These are phyloP conservation scores for Cataglyphis hispanica DNA, from an alignment of 1,140 invertebrate species.

Conservation along the genomic window DNA sequence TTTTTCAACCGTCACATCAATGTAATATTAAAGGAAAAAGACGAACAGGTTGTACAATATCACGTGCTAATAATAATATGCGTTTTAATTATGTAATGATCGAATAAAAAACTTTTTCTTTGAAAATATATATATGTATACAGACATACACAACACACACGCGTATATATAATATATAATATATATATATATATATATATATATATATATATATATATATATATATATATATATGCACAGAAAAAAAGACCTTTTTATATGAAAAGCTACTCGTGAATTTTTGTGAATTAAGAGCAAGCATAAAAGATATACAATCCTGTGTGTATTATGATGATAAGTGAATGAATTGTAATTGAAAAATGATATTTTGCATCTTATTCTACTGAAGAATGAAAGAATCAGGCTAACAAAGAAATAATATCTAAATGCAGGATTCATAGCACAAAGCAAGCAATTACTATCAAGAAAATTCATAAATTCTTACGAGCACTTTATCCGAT, in stretches of 20 bases:
- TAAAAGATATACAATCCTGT: constrained; percentile 71
- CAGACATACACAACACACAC: too few relatives aligned
- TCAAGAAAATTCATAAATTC: constrained; percentile 10
- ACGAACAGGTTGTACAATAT: constrained; percentile 79
- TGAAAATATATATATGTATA: constrained; percentile 40
- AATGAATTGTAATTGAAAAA: constrained; percentile 73
- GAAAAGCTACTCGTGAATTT: constrained; percentile 76
- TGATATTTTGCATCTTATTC: constrained; percentile 80
- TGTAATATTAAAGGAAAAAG: constrained; percentile 73
- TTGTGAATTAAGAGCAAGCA: constrained; percentile 76
- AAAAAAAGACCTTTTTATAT: constrained; percentile 73
- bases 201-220: constrained; percentile 53
- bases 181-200: constrained; percentile 53
- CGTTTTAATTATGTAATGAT: constrained; percentile 72
- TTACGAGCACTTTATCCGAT: background rate
- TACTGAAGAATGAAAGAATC: constrained; percentile 69
- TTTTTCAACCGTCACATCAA: constrained; percentile 77
- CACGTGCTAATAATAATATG: constrained; percentile 79
- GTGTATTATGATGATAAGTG: constrained; percentile 74
- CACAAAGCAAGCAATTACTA: constrained; percentile 65
- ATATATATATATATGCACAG: constrained; percentile 41
- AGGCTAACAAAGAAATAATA: constrained; percentile 30
- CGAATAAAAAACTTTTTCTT: constrained; percentile 77
- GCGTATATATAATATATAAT: constrained; percentile 43
- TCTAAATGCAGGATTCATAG: constrained; percentile 70